Evolutionary conservation across 2,113 vertebrate genomes (phyloP).

Genomic region (Cygnus atratus): DNA sequence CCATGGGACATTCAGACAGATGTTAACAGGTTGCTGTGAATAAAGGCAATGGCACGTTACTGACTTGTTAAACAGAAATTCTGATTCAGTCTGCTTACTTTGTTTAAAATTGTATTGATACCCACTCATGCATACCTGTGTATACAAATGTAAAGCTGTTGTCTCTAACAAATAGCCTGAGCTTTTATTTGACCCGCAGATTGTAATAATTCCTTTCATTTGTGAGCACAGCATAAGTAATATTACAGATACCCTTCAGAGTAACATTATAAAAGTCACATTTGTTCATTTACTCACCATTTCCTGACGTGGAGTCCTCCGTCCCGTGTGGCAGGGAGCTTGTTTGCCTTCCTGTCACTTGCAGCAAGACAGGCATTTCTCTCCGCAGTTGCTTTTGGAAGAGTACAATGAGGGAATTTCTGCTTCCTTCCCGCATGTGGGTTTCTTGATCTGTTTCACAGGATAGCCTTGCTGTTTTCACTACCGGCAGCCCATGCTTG

Average conservation of each 20-base stretch:
- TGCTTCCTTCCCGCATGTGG: neutral
- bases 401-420: neutral
- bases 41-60: neutral
- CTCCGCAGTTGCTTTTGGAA: neutral
- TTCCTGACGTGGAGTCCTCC: constrained; percentile 19
- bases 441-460: constrained; percentile 8
- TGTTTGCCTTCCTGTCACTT: neutral
- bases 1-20: neutral
- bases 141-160: neutral
- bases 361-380: neutral
- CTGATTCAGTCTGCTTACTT: neutral
- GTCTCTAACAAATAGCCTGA: neutral
- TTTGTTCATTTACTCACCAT: constrained; percentile 5
- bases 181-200: neutral
- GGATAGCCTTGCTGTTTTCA: neutral
- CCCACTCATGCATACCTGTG: accelerated
- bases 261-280: constrained; percentile 1
- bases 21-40: neutral
- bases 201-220: neutral
- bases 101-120: neutral
- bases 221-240: neutral
- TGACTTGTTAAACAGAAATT: neutral
- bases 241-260: neutral
- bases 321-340: neutral
- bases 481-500: neutral